Base-by-base conservation (phyloP, 2,888 invertebrate species). In the Cabera pusaria region DNA sequence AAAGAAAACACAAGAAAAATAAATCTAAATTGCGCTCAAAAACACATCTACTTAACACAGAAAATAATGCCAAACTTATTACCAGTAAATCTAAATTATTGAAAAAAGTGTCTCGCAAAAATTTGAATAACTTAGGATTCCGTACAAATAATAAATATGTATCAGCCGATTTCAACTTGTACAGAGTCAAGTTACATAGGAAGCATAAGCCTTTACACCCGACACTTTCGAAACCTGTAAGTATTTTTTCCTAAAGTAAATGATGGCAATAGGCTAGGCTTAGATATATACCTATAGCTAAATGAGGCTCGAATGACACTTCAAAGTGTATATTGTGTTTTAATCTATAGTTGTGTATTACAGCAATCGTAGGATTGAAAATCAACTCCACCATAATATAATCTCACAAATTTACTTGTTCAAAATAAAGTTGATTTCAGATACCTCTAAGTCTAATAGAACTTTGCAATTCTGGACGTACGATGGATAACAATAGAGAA, bases 371-470 rank as follows among this genome's bases (percentile, higher is more conserved):
- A n/a, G n/a, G n/a, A n/a, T n/a, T n/a, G n/a, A n/a, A n/a, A n/a
- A n/a, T n/a, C n/a, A n/a, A n/a, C n/a, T n/a, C n/a, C n/a, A n/a
- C n/a, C n/a, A n/a, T n/a, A n/a, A n/a, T n/a, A n/a, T n/a, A n/a
- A n/a, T n/a, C n/a, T n/a, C n/a, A n/a, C n/a, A n/a, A n/a, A n/a
- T n/a, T n/a, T n/a, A n/a, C n/a, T n/a, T n/a, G n/a, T n/a, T n/a
- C n/a, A n/a, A n/a, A n/a, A n/a, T n/a, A n/a, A n/a, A n/a, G n/a
- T n/a, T n/a, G n/a, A n/a, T n/a, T 70, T 39, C 44, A 86, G 85
- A 82, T 85, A 57, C 77, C 82, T 11, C 61, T 56, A 48, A 79
- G 65, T 52, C 53, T 80, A 12, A 70, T 75, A 22, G 63, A 73
- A 37, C 47, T 83, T 5, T 74, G 75, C 48, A 49, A 71, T 7